These are phyloP conservation scores for Mongoloraphidia duomilia DNA, from an alignment of 2,888 invertebrate species.

Conservation along the genomic window DNA sequence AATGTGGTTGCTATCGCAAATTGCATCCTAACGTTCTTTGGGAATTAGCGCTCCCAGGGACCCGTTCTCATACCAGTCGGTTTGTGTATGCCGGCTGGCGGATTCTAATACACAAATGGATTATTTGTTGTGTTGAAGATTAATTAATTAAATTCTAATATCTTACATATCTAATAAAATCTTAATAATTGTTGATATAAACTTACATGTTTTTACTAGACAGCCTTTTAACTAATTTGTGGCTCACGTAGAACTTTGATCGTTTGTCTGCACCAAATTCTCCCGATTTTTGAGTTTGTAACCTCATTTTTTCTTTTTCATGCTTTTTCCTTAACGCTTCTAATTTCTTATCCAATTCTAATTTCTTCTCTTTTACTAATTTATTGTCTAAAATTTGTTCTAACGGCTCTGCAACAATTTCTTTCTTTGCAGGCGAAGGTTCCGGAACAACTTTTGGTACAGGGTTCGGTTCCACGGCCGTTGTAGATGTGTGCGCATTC, in stretches of 20 bases:
- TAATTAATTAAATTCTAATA: too few species aligned
- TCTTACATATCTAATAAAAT: neutral
- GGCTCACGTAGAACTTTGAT: constrained; percentile 59
- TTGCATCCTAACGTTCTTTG: too few species aligned
- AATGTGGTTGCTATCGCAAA: too few species aligned
- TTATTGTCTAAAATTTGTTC: constrained; percentile 71
- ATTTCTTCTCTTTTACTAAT: constrained; percentile 63
- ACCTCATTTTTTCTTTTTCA: constrained; percentile 56
- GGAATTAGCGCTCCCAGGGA: too few species aligned
- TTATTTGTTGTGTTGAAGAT: too few species aligned
- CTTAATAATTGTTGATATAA: constrained; percentile 9
- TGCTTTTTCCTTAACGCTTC: constrained; percentile 69
- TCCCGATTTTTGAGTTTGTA: constrained; percentile 40
- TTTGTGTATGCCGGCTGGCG: too few species aligned
- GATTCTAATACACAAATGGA: too few species aligned
- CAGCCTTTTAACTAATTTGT: constrained; percentile 58
- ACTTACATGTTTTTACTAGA: constrained; percentile 70
- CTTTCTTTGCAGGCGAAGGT: constrained; percentile 34
- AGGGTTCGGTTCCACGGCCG: constrained; percentile 21
- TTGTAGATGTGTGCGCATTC: constrained; percentile 9
- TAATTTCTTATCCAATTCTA: constrained; percentile 77
- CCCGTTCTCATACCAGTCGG: too few species aligned
- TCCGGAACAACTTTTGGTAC: constrained; percentile 22
- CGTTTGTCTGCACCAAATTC: constrained; percentile 45
- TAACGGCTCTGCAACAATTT: constrained; percentile 60